Percentiles rank a stretch among this genome's conserved stretches.
Conservation (phyloP, 2,888 invertebrate species). For the Diogma glabrata region DNA sequence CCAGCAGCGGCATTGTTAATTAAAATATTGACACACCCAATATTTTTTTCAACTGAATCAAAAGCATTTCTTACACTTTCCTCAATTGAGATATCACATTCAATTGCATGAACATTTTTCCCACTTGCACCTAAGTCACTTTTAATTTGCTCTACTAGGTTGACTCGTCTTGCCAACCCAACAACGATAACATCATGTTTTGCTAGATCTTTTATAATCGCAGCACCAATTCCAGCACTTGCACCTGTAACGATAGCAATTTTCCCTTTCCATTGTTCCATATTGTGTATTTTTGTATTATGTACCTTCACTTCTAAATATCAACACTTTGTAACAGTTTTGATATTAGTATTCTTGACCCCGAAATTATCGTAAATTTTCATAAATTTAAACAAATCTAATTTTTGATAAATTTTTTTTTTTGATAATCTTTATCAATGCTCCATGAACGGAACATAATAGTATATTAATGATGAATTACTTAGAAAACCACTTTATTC, state of each 20-base stretch:
- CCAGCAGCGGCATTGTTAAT: conserved; percentile 45
- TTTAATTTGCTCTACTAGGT: conserved; percentile 29
- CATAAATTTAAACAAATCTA: too few species aligned
- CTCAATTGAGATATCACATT: conserved; percentile 43
- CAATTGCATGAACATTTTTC: conserved; percentile 30
- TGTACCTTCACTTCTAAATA: too few species aligned
- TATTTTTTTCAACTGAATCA: conserved; percentile 35
- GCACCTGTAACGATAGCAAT: conserved; percentile 54
- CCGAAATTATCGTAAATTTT: too few species aligned
- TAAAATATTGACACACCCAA: conserved; percentile 43
- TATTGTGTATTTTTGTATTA: too few species aligned
- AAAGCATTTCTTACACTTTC: conserved; percentile 43
- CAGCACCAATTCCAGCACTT: conserved; percentile 49
- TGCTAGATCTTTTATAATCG: conserved; percentile 36
- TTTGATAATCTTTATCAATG: too few species aligned
- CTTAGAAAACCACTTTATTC: too few species aligned
- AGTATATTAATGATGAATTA: too few species aligned
- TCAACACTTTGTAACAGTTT: too few species aligned
- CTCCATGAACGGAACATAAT: too few species aligned
- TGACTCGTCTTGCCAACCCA: conserved; percentile 41
- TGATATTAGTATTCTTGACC: too few species aligned
- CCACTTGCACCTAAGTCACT: background rate
- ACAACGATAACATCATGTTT: conserved; percentile 43
- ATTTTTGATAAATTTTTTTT: too few species aligned
- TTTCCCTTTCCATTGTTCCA: conserved; percentile 49